Conservation (phyloP, 1,140 invertebrate species). For the Temnothorax longispinosus region DNA sequence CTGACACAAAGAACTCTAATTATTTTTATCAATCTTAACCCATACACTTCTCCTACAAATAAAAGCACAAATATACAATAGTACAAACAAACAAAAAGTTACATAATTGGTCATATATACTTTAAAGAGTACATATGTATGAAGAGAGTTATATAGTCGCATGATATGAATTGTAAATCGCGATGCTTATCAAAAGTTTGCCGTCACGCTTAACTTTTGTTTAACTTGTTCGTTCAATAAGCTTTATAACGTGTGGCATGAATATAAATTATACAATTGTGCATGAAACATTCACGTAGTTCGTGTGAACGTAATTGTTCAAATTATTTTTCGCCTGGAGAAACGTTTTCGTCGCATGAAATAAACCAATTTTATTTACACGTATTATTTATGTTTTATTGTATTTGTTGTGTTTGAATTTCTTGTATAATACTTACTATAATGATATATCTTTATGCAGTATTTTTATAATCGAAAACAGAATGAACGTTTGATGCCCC, state of each 20-base stretch:
- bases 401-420: neutral
- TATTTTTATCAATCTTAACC: too few relatives aligned
- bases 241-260: neutral
- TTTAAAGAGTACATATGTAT: neutral
- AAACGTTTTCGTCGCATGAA: neutral
- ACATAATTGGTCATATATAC: neutral
- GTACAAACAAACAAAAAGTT: neutral
- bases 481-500: neutral
- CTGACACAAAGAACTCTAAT: too few relatives aligned
- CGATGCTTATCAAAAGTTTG: neutral
- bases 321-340: neutral
- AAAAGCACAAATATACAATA: neutral
- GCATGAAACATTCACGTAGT: neutral
- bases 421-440: neutral
- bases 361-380: neutral
- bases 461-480: neutral
- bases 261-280: neutral
- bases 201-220: neutral
- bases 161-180: neutral
- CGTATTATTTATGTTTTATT: neutral
- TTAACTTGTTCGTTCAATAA: neutral
- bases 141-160: neutral
- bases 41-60: neutral
- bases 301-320: neutral
- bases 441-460: neutral